Percentiles rank a stretch among this genome's conserved stretches.
Conservation (phyloP, 2,888 invertebrate genomes). For the Drosophila parthenogenetica region DNA sequence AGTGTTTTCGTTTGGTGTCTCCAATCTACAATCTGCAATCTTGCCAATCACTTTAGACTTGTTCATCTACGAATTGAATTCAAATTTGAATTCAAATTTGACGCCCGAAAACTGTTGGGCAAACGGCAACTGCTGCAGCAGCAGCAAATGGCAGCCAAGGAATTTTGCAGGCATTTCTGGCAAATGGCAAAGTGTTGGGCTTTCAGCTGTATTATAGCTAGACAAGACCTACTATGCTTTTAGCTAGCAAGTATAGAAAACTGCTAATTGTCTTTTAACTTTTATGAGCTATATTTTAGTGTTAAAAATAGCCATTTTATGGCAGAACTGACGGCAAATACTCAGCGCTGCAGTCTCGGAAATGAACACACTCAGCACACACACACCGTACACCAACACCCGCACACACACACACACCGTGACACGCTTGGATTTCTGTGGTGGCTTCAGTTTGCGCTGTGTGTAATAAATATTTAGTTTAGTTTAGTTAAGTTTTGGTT, state of each 20-base stretch:
- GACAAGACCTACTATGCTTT: not conserved
- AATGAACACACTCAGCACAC: slow-evolving; percentile 64
- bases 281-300: not conserved
- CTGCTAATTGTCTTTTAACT: not conserved
- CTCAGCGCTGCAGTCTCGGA: slow-evolving; percentile 53
- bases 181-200: not conserved
- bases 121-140: slow-evolving; percentile 29
- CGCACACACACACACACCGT: slow-evolving; percentile 27
- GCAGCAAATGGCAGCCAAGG: slow-evolving; percentile 39
- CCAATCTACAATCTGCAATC: not conserved
- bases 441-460: slow-evolving; percentile 39
- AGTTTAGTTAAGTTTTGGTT: slow-evolving; percentile 7
- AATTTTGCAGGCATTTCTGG: slow-evolving; percentile 47
- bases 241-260: too few relatives aligned
- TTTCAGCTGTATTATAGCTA: not conserved
- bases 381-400: slow-evolving; percentile 22
- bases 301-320: not conserved
- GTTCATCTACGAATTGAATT: slow-evolving; percentile 55
- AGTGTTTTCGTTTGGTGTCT: slow-evolving; percentile 3
- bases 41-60: slow-evolving; percentile 61
- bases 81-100: slow-evolving; percentile 56
- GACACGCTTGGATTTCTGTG: slow-evolving; percentile 54
- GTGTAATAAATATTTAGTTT: slow-evolving; percentile 29
- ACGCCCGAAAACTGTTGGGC: slow-evolving; percentile 44
- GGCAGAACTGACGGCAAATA: not conserved